A percentile compares a stretch with the other conserved stretches of the same genome.
Evolutionary conservation across 2,113 vertebrate genomes (phyloP).

Genomic region (Octodon degus): DNA sequence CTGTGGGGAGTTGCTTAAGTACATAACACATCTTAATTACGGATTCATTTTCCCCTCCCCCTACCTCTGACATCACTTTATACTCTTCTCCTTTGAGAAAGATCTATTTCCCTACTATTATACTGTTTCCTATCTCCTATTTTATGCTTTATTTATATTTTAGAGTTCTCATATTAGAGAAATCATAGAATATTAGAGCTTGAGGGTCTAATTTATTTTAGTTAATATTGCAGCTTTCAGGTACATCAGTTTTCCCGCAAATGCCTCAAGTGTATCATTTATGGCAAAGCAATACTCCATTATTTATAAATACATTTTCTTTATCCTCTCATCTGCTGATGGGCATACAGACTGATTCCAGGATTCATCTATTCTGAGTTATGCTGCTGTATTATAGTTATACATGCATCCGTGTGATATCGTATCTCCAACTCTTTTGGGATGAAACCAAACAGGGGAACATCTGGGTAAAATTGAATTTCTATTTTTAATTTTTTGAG

Average conservation of each 20-base stretch:
- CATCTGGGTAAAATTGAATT: not conserved
- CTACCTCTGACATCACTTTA: not conserved
- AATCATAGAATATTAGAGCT: not conserved
- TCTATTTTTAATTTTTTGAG: not conserved
- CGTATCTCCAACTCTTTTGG: not conserved
- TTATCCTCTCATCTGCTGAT: not conserved
- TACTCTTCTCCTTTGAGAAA: not conserved
- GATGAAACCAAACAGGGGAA: not conserved
- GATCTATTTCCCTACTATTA: not conserved
- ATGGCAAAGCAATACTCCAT: not conserved
- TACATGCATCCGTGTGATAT: not conserved
- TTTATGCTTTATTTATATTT: not conserved
- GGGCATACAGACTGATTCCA: not conserved
- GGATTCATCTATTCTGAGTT: not conserved
- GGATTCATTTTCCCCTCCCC: not conserved
- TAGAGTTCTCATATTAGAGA: not conserved
- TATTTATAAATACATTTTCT: not conserved
- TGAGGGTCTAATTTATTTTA: not conserved
- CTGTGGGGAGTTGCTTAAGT: not conserved
- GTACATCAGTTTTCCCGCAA: not conserved
- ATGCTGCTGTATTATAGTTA: not conserved
- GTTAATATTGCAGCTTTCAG: not conserved
- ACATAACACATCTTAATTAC: not conserved
- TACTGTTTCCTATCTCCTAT: not conserved
- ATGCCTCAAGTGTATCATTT: not conserved